A percentile compares a stretch with the other conserved stretches of the same genome.
Conservation (phyloP, 2,888 invertebrate species). For the Anorthoa munda region DNA sequence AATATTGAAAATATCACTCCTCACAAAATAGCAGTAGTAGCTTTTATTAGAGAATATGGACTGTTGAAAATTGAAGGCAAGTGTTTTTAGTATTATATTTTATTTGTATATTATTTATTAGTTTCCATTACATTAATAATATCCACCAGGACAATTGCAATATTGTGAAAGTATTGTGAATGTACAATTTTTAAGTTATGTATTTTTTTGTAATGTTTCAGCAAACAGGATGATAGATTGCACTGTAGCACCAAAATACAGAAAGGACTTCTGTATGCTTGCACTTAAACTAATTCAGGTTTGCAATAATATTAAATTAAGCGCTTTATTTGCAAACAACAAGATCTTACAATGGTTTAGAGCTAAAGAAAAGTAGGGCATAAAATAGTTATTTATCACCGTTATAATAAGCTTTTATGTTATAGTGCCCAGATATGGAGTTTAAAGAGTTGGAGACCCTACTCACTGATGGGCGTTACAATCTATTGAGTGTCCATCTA, state of each 20-base stretch:
- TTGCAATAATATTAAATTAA: neutral
- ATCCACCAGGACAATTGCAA: neutral
- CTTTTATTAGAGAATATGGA: slow-evolving; percentile 94
- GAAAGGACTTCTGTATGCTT: slow-evolving; percentile 95
- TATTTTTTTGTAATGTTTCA: slow-evolving; percentile 66
- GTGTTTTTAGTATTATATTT: neutral
- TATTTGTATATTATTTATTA: neutral
- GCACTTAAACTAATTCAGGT: slow-evolving; percentile 95
- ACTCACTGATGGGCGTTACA: slow-evolving; percentile 92
- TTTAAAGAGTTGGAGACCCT: slow-evolving; percentile 92
- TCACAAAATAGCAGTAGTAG: slow-evolving; percentile 94
- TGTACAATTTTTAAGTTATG: neutral
- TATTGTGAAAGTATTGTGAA: neutral
- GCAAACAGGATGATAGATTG: slow-evolving; percentile 89
- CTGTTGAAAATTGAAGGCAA: slow-evolving; percentile 90
- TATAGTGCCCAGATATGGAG: slow-evolving; percentile 94
- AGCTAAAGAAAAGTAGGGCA: neutral
- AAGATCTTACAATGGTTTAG: neutral
- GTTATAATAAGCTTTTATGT: slow-evolving; percentile 51
- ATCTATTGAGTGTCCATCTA: slow-evolving; percentile 90
- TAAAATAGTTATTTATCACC: neutral
- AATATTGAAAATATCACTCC: slow-evolving; percentile 93
- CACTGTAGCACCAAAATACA: slow-evolving; percentile 90
- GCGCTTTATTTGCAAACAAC: neutral
- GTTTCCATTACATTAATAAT: neutral